Conservation (phyloP, 2,797 vertebrate species). For the Manis javanica region DNA sequence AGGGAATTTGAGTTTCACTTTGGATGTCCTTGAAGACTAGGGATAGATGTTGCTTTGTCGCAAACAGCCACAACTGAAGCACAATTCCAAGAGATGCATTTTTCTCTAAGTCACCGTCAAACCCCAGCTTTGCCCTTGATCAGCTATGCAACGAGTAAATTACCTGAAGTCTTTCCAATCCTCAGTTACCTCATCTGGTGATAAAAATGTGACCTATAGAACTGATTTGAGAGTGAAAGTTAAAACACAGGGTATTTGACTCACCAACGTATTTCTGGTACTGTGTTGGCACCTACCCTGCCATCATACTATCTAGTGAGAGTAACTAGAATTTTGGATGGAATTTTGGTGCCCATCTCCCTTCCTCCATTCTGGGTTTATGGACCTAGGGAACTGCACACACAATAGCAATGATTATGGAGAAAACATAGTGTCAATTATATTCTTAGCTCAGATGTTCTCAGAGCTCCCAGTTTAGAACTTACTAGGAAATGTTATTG, state of each 20-base stretch:
- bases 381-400: background rate
- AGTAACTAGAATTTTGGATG: background rate
- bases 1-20: slow-evolving; percentile 32
- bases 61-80: background rate
- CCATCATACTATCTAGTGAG: background rate
- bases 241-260: background rate
- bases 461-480: background rate
- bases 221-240: background rate
- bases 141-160: background rate
- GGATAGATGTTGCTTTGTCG: background rate
- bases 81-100: background rate
- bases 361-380: background rate
- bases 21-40: slow-evolving; percentile 54
- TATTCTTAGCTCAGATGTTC: background rate
- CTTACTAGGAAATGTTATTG: background rate
- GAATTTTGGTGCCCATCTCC: background rate
- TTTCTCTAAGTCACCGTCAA: background rate
- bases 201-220: background rate
- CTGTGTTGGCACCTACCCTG: background rate
- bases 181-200: background rate
- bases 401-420: background rate
- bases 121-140: background rate
- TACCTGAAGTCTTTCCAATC: background rate
- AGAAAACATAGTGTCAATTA: background rate
- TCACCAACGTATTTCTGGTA: background rate